Conservation (phyloP, 2,888 invertebrate species). For the Plagodis dolabraria region DNA sequence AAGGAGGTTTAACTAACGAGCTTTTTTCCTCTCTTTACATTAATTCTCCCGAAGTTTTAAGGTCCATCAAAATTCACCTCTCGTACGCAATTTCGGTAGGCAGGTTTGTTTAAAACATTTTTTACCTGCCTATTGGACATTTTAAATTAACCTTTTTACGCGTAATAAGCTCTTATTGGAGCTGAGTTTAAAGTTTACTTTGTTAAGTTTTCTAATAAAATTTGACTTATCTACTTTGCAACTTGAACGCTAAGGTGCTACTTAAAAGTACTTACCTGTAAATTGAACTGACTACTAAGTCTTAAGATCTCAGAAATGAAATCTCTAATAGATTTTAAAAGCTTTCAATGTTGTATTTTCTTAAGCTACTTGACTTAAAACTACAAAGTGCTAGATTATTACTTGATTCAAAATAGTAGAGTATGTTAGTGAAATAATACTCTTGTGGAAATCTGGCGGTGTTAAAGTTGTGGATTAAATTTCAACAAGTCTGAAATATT, state of each 20-base stretch:
- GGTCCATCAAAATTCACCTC: constrained; percentile 53
- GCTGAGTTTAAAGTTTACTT: constrained; percentile 28
- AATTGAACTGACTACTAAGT: constrained; percentile 16
- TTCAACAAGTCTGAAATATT: too few species aligned
- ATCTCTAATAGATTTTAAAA: constrained; percentile 3
- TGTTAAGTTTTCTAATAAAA: constrained; percentile 31
- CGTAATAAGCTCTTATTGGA: constrained; percentile 29
- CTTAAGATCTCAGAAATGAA: constrained; percentile 5
- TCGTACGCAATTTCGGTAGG: constrained; percentile 51
- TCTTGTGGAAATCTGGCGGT: too few species aligned
- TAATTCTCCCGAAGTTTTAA: constrained; percentile 33
- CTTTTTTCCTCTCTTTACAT: constrained; percentile 42
- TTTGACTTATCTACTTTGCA: constrained; percentile 31
- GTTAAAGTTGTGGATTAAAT: too few species aligned
- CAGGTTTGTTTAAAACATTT: constrained; percentile 42
- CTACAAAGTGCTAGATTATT: too few species aligned
- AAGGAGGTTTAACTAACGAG: constrained; percentile 46
- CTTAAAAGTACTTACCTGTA: constrained; percentile 23
- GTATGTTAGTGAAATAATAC: too few species aligned
- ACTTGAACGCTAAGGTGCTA: constrained; percentile 23
- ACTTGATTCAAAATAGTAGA: too few species aligned
- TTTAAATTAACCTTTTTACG: constrained; percentile 27
- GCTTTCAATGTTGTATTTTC: too few species aligned
- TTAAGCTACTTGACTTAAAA: too few species aligned
- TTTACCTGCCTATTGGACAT: constrained; percentile 31